phyloP scores from a whole-genome alignment of 2,888 invertebrate species.

The Boloria euphrosyne region DNA sequence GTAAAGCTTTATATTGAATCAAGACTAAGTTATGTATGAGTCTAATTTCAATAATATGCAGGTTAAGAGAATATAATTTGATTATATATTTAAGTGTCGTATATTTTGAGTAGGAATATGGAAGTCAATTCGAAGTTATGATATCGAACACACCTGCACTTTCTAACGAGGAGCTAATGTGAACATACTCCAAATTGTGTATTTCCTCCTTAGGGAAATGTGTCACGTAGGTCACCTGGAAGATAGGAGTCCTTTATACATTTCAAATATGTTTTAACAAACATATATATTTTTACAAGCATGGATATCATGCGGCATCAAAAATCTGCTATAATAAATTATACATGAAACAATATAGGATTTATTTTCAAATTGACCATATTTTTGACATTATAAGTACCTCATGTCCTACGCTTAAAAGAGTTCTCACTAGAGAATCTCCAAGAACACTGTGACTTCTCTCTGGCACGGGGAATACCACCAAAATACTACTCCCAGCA shows the following conservation, averaged over 20 bases:
- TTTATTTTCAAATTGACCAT: neutral
- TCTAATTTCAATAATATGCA: too few species aligned
- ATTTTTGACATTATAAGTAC: conserved; percentile 25
- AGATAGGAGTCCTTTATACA: conserved; percentile 11
- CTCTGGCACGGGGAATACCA: conserved; percentile 44
- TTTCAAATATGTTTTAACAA: neutral
- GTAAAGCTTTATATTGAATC: too few species aligned
- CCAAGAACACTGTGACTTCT: conserved; percentile 46
- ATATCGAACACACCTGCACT: conserved; percentile 8
- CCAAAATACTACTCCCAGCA: conserved; percentile 39
- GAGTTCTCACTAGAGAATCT: conserved; percentile 41
- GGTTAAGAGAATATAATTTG: too few species aligned
- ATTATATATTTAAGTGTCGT: too few species aligned
- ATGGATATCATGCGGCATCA: too few species aligned
- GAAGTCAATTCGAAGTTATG: too few species aligned
- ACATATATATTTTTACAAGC: too few species aligned
- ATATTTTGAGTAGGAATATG: too few species aligned
- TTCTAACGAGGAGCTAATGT: conserved; percentile 47
- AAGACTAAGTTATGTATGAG: too few species aligned
- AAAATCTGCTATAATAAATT: too few species aligned
- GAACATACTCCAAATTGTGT: conserved; percentile 46
- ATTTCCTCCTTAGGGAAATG: conserved; percentile 45
- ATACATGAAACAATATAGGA: neutral
- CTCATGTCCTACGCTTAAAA: conserved; percentile 47
- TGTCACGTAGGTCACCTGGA: conserved; percentile 59